Base-by-base conservation (phyloP, 2,888 invertebrate genomes). In the Danaus chrysippus region DNA sequence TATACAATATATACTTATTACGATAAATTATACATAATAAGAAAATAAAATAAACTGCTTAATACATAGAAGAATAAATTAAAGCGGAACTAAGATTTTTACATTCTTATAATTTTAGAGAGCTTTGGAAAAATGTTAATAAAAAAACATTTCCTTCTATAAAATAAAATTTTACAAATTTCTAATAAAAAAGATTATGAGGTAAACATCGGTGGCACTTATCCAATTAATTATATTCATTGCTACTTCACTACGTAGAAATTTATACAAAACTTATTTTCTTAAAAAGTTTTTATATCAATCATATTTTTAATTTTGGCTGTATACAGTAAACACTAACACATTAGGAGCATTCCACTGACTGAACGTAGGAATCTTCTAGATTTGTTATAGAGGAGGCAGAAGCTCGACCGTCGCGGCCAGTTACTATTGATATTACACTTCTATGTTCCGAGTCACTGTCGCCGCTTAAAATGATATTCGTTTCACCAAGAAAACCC, bases 371-470 rank as follows among this genome's bases (percentile, higher is more conserved):
- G 70, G 84, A 71, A 64, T 87, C 86, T 42, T 88, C 86, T 66
- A 84, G 70, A 66, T 86, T 83, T 57, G 79, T 75, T 41, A 86
- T 75, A 11, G 88, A 84, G 2, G 85, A 76, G 1, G 83, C 77
- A 0, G 90, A 87, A 1, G 82, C 76, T 23, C 85, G 76, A 0
- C 86, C 85, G 43, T 86, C 86, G 19, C 79, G 78, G 10, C 89
- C 90, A 15, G 89, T 83, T 59, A 86, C 81, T 62, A 91, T 91
- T 0, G 91, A 91, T 74, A 91, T 91, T 34, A 91, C 88, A 79
- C 91, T 91, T 62, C 85, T 81, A 65, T 91, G 91, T 66, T 91
- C 91, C 23, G 91, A 91, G 61, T 91, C 91, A 71, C 91, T 91
- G 61, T 91, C 91, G 41, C 91, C 89, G 71, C 91, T 91, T 65